Conservation (phyloP, 2,888 invertebrate genomes). For the Leucophenga montana region DNA sequence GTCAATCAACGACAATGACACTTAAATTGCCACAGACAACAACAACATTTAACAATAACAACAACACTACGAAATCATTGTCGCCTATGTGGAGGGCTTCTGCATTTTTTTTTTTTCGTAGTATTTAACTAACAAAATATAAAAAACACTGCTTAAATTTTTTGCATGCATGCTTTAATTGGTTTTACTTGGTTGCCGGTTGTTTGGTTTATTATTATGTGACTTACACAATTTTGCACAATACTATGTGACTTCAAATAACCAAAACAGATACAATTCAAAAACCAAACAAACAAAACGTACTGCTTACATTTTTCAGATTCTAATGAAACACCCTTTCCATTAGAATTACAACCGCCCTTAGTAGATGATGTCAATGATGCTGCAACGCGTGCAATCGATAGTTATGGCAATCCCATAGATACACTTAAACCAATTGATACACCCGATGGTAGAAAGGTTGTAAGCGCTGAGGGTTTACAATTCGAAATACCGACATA, state of each 20-base stretch:
- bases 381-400: conserved; percentile 53
- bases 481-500: conserved; percentile 73
- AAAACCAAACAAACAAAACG: conserved; percentile 35
- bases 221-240: conserved; percentile 24
- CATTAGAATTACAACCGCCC: conserved; percentile 71
- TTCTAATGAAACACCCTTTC: conserved; percentile 69
- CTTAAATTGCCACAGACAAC: conserved; percentile 49
- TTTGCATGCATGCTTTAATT: neutral
- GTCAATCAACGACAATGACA: conserved; percentile 59
- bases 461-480: conserved; percentile 68
- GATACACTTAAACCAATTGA: conserved; percentile 67
- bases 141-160: neutral
- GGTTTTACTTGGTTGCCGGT: neutral
- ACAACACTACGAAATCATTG: conserved; percentile 15
- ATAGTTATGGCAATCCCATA: conserved; percentile 72
- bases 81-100: too few relatives aligned
- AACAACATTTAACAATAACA: conserved; percentile 35
- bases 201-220: neutral
- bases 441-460: conserved; percentile 70
- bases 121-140: neutral
- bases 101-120: neutral
- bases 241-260: neutral
- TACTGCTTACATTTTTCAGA: conserved; percentile 63
- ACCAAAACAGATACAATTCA: conserved; percentile 19
- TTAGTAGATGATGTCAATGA: conserved; percentile 42